Evolutionary conservation across 2,113 vertebrate genomes (phyloP).

Genomic region (Eidolon helvum): DNA sequence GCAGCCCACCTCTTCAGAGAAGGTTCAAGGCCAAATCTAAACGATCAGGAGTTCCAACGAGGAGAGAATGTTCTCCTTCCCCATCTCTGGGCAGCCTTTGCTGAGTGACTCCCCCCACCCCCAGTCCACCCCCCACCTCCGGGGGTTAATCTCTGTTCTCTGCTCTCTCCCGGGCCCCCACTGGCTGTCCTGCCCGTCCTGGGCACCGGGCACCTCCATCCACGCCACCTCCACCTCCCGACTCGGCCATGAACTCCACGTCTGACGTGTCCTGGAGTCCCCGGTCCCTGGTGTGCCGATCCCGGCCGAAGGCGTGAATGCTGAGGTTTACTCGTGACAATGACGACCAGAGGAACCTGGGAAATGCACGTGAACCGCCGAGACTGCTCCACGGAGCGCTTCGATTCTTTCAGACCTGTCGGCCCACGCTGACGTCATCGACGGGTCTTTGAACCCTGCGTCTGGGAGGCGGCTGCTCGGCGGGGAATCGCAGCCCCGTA

Average conservation of each 20-base stretch:
- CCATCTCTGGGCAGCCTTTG: neutral
- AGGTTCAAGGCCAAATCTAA: neutral
- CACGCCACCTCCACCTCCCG: neutral
- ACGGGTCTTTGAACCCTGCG: neutral
- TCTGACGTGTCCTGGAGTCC: neutral
- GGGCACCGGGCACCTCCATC: neutral
- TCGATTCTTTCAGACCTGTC: neutral
- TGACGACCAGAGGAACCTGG: neutral
- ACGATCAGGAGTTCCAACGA: neutral
- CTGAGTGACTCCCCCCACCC: neutral
- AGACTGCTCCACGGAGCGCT: neutral
- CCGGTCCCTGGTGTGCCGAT: rapidly evolving
- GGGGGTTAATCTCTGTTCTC: neutral
- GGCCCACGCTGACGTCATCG: no score
- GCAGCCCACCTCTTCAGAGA: neutral
- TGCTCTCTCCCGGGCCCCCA: neutral
- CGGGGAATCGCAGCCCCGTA: neutral
- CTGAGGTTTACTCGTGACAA: neutral
- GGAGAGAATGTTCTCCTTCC: neutral
- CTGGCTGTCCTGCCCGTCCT: neutral
- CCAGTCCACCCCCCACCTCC: neutral
- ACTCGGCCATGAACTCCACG: neutral
- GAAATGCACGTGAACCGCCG: no score
- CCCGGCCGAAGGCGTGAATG: neutral
- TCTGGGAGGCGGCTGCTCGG: neutral